A percentile compares a stretch with the other conserved stretches of the same genome.
Conservation (phyloP, 1,140 invertebrate genomes). For the Ceratosolen solmsi region DNA sequence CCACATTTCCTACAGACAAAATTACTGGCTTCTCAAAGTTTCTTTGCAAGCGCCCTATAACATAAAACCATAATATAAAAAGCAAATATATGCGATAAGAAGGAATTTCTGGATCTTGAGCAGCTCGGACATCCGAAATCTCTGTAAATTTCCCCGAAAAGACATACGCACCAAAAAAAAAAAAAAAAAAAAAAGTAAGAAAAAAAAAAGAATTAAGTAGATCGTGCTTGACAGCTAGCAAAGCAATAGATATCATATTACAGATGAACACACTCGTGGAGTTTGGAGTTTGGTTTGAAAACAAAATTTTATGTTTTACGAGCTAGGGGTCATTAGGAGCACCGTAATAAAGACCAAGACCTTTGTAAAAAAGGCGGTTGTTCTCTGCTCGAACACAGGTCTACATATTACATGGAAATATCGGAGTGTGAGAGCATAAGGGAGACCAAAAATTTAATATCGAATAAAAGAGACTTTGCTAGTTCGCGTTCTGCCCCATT, state of each 20-base stretch:
- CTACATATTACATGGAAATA: conserved; percentile 35
- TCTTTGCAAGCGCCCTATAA: not conserved
- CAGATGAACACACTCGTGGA: conserved; percentile 50
- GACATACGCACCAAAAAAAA: not conserved
- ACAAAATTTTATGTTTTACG: conserved; percentile 64
- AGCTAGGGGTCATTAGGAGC: conserved; percentile 55
- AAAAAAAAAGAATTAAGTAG: conserved; percentile 24
- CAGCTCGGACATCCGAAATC: not conserved
- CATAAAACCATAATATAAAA: not conserved
- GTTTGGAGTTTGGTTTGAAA: conserved; percentile 60
- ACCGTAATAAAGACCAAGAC: conserved; percentile 46
- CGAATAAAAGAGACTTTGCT: conserved; percentile 53
- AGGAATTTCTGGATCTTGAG: not conserved
- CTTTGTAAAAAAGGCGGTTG: conserved; percentile 40
- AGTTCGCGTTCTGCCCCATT: conserved; percentile 56
- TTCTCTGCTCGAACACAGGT: conserved; percentile 5
- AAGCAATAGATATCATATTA: conserved; percentile 58
- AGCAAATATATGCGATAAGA: not conserved
- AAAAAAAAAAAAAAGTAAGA: too few species aligned
- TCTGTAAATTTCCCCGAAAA: conserved; percentile 31
- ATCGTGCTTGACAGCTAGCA: conserved; percentile 32
- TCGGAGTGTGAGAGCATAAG: not conserved
- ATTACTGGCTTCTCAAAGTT: not conserved
- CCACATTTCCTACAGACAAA: not conserved
- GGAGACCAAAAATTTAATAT: conserved; percentile 58